Evolutionary conservation across 2,888 invertebrate genomes (phyloP), one percentile per base, ranked within the genome.

Genomic region (Liopterus haemorrhoidalis): DNA sequence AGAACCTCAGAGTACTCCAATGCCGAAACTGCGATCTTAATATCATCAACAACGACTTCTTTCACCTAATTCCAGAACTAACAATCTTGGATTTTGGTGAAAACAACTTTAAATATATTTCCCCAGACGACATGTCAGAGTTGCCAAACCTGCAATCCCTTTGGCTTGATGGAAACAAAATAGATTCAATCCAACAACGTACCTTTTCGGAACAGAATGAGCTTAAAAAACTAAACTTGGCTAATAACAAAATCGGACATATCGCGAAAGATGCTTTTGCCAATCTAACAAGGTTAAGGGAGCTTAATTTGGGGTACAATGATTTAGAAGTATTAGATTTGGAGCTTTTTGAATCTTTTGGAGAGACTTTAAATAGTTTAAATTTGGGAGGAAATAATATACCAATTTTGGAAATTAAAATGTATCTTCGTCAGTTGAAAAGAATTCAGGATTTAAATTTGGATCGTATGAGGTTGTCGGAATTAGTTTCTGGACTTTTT

Each of bases 251-350:
- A 39, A 72, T 89, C 46, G 78, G 77, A 24, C 74, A 80, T 59
- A 72, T 89, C 53, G 79, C 81, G 46, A 73, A 76, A 9, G 74
- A 74, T 45, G 80, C 86, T n/a, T 84, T 89, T 61, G 70, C 72
- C 52, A 83, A 85, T 67, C 70, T 84, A 51, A 74, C 78, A 40
- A 74, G 78, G 49, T 71, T 88, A 45, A 72, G 72, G 48, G 77
- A 80, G 54, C 67, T 89, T 46, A 84, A 88, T 65, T 71, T 89
- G 52, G 79, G 83, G 53, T 79, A 81, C 62, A 88, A 88, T 63
- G 81, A 81, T 63, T 71, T 85, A 52, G 77, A 79, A 52, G 69
- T 74, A 30, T 71, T 83, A 48, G 78, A 81, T 57, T 65, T 72
- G 19, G 69, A 71, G 52, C 71, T 75, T 0, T 73, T 80, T 51